phyloP scores from a whole-genome alignment of 1,140 invertebrate species.

The Gryllus bimaculatus region DNA sequence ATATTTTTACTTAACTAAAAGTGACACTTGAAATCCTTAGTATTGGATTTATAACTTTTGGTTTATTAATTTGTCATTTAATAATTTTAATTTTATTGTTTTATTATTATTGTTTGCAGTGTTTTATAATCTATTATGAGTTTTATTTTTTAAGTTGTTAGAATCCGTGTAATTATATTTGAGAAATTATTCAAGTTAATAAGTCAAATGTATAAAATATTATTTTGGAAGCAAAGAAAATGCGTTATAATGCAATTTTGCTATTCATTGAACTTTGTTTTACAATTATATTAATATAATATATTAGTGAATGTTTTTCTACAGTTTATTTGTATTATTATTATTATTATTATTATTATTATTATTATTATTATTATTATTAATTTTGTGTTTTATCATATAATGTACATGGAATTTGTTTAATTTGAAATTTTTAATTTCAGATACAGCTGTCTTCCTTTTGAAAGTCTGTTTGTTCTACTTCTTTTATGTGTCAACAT shows the following conservation, averaged over 20 bases:
- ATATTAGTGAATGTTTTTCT: too few species aligned
- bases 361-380: too few species aligned
- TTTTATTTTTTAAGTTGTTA: too few species aligned
- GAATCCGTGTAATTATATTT: too few species aligned
- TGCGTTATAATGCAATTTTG: background rate
- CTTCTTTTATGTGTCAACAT: conserved; percentile 11
- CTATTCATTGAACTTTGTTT: background rate
- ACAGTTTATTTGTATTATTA: background rate
- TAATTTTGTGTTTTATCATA: too few species aligned
- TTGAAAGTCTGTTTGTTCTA: conserved; percentile 12
- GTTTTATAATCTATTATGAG: too few species aligned
- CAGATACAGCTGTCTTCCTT: conserved; percentile 12
- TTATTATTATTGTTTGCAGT: too few species aligned
- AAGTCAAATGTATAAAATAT: background rate
- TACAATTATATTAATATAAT: too few species aligned
- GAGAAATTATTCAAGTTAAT: background rate
- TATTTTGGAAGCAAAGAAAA: background rate
- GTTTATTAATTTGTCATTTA: background rate
- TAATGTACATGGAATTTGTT: background rate
- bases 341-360: too few species aligned
- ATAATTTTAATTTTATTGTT: too few species aligned
- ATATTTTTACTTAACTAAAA: background rate
- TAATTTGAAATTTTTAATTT: background rate
- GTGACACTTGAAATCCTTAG: background rate
- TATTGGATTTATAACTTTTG: background rate